A percentile compares a stretch with the other conserved stretches of the same genome.
phyloP scores from a whole-genome alignment of 2,797 vertebrate genomes.

The Anableps anableps region DNA sequence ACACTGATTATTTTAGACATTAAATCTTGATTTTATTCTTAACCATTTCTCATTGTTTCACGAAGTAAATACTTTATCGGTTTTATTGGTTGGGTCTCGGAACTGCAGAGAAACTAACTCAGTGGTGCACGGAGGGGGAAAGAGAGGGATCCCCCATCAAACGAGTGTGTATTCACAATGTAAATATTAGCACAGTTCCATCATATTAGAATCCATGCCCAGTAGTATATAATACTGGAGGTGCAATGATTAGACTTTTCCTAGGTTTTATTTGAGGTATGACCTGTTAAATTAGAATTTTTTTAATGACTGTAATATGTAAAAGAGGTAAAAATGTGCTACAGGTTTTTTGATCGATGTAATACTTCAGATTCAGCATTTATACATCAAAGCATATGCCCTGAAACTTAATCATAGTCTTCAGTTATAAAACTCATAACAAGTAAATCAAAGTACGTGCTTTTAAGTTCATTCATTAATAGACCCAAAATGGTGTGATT shows the following conservation, averaged over 20 bases:
- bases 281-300: neutral
- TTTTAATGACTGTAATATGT: neutral
- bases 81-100: too few species aligned
- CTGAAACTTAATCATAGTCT: neutral
- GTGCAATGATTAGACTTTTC: neutral
- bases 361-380: neutral
- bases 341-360: too few species aligned
- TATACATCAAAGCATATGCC: neutral
- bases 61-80: too few species aligned
- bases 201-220: neutral
- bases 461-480: neutral
- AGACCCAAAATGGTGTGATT: neutral
- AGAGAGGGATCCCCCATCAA: too few species aligned
- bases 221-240: neutral
- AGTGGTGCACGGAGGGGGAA: too few species aligned
- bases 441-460: neutral
- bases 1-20: too few species aligned
- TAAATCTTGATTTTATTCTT: too few species aligned
- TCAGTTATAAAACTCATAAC: neutral
- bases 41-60: too few species aligned
- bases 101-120: too few species aligned
- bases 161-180: constrained; percentile 5
- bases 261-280: neutral
- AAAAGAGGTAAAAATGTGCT: neutral
- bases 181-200: neutral